Evolutionary conservation across 2,888 invertebrate species (phyloP).

Genomic region (Acanthosepion pharaonis): DNA sequence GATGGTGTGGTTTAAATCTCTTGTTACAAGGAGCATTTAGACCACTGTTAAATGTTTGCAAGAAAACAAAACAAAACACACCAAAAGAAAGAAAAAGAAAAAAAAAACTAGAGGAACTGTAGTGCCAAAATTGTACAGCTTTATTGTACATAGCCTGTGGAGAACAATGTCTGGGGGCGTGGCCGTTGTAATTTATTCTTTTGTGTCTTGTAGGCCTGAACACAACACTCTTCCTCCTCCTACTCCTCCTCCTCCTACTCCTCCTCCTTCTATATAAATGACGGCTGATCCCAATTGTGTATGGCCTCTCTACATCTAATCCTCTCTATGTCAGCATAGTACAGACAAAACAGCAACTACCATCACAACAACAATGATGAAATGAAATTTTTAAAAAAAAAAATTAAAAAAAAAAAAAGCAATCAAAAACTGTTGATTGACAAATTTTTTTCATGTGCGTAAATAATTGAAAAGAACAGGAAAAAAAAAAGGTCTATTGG

Average conservation of each 20-base stretch:
- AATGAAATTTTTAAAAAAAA: neutral
- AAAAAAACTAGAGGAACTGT: constrained; percentile 41
- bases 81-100: neutral
- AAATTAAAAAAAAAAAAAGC: neutral
- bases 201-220: constrained; percentile 45
- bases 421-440: constrained; percentile 47
- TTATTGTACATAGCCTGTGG: constrained; percentile 48
- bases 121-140: constrained; percentile 47
- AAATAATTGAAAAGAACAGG: constrained; percentile 11
- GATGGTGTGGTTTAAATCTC: constrained; percentile 37
- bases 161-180: neutral
- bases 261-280: neutral
- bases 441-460: neutral
- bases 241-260: neutral
- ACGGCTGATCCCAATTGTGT: constrained; percentile 36
- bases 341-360: neutral
- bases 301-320: constrained; percentile 43
- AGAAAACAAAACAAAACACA: constrained; percentile 11
- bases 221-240: constrained; percentile 24
- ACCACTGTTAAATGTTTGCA: constrained; percentile 45
- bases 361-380: neutral
- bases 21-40: constrained; percentile 42
- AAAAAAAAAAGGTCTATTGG: neutral
- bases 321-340: constrained; percentile 42
- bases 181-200: constrained; percentile 46